Evolutionary conservation across 2,113 vertebrate genomes (phyloP).

Genomic region (Mobula hypostoma): DNA sequence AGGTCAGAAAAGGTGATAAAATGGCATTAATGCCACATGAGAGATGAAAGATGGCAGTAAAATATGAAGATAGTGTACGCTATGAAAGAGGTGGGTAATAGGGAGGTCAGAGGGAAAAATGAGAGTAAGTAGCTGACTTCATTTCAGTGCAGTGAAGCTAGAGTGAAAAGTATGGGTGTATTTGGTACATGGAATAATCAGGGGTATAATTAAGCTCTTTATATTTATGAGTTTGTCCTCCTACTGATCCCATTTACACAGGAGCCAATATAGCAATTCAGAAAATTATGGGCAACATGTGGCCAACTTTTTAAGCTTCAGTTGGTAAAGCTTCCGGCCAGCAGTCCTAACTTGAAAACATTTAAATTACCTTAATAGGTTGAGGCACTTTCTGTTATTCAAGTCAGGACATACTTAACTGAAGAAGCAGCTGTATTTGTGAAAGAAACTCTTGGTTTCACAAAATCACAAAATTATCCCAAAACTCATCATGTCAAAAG

Average conservation of each 20-base stretch:
- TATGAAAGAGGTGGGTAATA: background rate
- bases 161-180: background rate
- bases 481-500: background rate
- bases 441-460: no score
- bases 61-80: background rate
- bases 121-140: no score
- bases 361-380: background rate
- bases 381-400: no score
- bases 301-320: background rate
- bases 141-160: background rate
- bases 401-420: no score
- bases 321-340: background rate
- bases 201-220: background rate
- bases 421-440: no score
- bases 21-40: no score
- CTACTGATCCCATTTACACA: background rate
- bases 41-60: no score
- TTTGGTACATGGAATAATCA: background rate
- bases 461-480: background rate
- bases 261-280: background rate
- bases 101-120: background rate
- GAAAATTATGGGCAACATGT: background rate
- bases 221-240: background rate
- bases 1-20: background rate
- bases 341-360: background rate